These are phyloP conservation scores for Probosciger aterrimus DNA, from an alignment of 2,113 vertebrate species.

Conservation along the genomic window DNA sequence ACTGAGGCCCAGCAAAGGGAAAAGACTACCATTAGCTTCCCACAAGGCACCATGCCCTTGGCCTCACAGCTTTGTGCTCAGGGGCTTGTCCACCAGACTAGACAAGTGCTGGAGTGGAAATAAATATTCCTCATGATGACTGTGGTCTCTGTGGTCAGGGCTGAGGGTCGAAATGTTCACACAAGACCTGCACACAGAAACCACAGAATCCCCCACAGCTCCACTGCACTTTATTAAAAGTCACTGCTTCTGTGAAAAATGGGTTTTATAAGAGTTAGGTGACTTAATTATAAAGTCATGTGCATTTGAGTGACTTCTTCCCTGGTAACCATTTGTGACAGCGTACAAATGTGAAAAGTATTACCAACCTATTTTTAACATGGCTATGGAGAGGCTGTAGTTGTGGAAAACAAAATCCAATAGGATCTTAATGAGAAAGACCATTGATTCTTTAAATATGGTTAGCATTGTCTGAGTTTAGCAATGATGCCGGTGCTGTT, in stretches of 20 bases:
- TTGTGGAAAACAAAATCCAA: slow-evolving; percentile 46
- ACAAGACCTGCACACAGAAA: slow-evolving; percentile 53
- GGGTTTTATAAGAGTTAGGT: slow-evolving; percentile 46
- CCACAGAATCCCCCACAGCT: slow-evolving; percentile 65
- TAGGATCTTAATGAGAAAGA: slow-evolving; percentile 60
- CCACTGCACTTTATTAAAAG: slow-evolving; percentile 59
- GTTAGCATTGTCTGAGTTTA: slow-evolving; percentile 2
- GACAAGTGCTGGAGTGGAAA: slow-evolving; percentile 49
- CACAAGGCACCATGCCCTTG: not conserved
- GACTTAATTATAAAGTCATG: slow-evolving; percentile 64
- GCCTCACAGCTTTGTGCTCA: not conserved
- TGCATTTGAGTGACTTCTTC: slow-evolving; percentile 54
- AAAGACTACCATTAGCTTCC: not conserved
- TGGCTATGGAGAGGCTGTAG: slow-evolving; percentile 53
- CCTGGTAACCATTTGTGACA: slow-evolving; percentile 55
- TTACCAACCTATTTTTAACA: slow-evolving; percentile 70
- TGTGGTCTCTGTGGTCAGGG: slow-evolving; percentile 63
- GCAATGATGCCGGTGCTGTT: not conserved
- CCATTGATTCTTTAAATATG: slow-evolving; percentile 58
- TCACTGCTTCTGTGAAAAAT: slow-evolving; percentile 56
- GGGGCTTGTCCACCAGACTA: not conserved
- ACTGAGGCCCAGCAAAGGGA: not conserved
- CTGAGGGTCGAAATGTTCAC: slow-evolving; percentile 56
- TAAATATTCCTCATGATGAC: slow-evolving; percentile 61
- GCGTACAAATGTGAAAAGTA: slow-evolving; percentile 74